Conservation (phyloP, 2,888 invertebrate genomes). For the Meteorus colon region DNA sequence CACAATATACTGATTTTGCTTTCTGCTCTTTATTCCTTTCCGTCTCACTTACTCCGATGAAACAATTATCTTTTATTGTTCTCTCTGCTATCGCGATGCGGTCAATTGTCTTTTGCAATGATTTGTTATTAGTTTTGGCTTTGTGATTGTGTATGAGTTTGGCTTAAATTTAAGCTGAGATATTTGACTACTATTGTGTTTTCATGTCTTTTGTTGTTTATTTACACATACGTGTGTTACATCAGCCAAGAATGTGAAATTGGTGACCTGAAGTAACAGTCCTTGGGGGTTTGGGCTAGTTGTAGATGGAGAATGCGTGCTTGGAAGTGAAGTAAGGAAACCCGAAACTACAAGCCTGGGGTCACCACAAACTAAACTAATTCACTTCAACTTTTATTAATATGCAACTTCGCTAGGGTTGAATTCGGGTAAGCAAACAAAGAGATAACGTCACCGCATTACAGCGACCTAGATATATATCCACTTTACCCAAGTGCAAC, state of each 20-base stretch:
- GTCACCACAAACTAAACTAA: slow-evolving; percentile 61
- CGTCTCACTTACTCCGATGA: slow-evolving; percentile 45
- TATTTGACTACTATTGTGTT: neutral
- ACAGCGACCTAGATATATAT: slow-evolving; percentile 19
- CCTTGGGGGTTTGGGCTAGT: slow-evolving; percentile 7
- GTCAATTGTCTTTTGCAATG: neutral
- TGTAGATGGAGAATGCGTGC: neutral
- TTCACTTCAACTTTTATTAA: slow-evolving; percentile 65
- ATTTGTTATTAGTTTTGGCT: slow-evolving; percentile 13
- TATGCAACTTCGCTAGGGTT: slow-evolving; percentile 58
- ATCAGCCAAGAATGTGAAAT: slow-evolving; percentile 34
- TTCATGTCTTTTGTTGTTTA: neutral
- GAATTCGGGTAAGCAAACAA: slow-evolving; percentile 58
- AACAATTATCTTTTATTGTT: slow-evolving; percentile 34
- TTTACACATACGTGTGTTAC: slow-evolving; percentile 3
- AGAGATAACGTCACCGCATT: slow-evolving; percentile 53
- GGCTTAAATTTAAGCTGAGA: neutral
- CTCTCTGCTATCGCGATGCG: neutral
- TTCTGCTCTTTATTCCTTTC: slow-evolving; percentile 7
- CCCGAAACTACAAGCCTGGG: slow-evolving; percentile 26
- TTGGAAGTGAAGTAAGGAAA: slow-evolving; percentile 2
- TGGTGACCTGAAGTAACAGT: slow-evolving; percentile 45
- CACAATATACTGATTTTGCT: slow-evolving; percentile 25
- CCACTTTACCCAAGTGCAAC: slow-evolving; percentile 2
- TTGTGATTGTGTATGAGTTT: neutral